Evolutionary conservation across 2,888 invertebrate genomes (phyloP).

Genomic region (Chloroclystis v-ata): DNA sequence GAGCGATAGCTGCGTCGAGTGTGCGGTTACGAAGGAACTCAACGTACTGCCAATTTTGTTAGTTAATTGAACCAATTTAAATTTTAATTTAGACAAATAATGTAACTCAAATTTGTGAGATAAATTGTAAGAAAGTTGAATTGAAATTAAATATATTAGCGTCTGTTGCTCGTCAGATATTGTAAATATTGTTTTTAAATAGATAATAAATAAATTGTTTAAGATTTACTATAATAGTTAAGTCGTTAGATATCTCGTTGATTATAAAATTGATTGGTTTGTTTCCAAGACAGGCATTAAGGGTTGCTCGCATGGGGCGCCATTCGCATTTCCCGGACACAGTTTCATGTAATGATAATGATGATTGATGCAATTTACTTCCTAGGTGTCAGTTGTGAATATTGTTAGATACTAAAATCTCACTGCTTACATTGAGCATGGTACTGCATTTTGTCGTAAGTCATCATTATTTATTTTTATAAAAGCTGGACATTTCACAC

Average conservation of each 20-base stretch:
- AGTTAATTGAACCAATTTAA: constrained; percentile 4
- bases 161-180: constrained; percentile 26
- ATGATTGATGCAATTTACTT: no score
- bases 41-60: constrained; percentile 1
- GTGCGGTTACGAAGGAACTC: no score
- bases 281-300: background rate
- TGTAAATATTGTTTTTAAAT: constrained; percentile 25
- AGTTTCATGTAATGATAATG: no score
- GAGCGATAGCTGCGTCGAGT: no score
- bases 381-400: no score
- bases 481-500: no score
- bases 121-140: constrained; percentile 20
- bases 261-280: background rate
- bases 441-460: no score
- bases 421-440: no score
- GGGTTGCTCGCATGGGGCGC: background rate
- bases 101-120: constrained; percentile 13
- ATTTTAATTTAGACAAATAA: background rate
- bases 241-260: constrained; percentile 6
- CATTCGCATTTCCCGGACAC: no score
- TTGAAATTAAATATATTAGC: constrained; percentile 26
- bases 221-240: constrained; percentile 12
- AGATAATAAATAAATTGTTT: constrained; percentile 12
- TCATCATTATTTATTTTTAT: no score
- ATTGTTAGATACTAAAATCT: no score